These are phyloP conservation scores for Procavia capensis DNA, from an alignment of 2,113 vertebrate species.

Conservation along the genomic window DNA sequence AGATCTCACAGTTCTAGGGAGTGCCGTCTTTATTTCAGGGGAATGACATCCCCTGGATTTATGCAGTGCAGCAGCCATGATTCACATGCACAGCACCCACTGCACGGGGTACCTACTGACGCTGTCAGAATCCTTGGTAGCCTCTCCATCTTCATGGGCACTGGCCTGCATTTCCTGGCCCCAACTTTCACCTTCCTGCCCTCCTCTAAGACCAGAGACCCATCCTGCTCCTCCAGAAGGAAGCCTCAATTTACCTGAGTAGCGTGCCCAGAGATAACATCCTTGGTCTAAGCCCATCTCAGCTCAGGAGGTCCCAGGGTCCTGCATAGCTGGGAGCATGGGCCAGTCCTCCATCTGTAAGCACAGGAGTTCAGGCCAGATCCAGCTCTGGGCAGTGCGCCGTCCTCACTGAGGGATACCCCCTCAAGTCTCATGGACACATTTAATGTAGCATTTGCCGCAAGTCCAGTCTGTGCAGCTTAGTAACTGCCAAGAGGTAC, in stretches of 20 bases:
- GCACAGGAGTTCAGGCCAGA: not conserved
- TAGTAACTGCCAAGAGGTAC: not conserved
- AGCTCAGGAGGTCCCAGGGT: not conserved
- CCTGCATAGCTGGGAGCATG: not conserved
- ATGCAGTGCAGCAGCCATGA: rapidly evolving
- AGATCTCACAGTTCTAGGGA: not conserved
- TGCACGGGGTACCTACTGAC: not conserved
- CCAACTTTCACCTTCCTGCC: too few relatives aligned
- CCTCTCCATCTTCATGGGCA: too few relatives aligned
- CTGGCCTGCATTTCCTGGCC: too few relatives aligned
- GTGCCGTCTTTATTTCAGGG: too few relatives aligned
- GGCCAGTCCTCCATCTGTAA: not conserved
- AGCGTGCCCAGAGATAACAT: not conserved
- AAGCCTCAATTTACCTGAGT: too few relatives aligned
- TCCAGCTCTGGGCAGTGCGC: not conserved
- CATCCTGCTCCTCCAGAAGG: too few relatives aligned
- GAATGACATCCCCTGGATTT: rapidly evolving
- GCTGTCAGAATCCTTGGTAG: not conserved
- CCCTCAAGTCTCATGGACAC: not conserved
- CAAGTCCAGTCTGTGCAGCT: not conserved
- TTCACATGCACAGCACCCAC: not conserved
- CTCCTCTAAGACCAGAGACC: not conserved
- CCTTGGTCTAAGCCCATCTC: not conserved
- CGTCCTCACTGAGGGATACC: not conserved
- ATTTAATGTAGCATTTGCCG: not conserved